Evolutionary conservation across 2,888 invertebrate genomes (phyloP), one percentile per base, ranked within the genome.

Genomic region (Caenorhabditis parvicauda): DNA sequence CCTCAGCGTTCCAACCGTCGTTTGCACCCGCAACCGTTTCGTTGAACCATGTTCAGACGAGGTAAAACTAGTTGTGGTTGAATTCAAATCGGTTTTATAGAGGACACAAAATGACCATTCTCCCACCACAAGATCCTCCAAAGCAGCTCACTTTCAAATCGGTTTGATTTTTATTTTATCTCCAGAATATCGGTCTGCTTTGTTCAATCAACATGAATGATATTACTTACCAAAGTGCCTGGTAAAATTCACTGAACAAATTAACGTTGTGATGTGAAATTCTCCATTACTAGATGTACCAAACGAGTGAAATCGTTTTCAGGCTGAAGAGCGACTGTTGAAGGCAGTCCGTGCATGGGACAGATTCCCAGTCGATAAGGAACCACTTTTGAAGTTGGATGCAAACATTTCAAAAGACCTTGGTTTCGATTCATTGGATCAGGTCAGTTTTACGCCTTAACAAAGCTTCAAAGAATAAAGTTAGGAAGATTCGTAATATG

Each of bases 391-490:
- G 35, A 69, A 56, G 25, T 42, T 73, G 17, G 70, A 71, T 19
- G 69, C 69, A 17, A 54, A 62, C 27, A 63, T 73, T 51, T 55
- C 25, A 44, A 64, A 67, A 19, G 73, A 73, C 43, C 60, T 73
- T 32, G 73, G 73, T 7, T 71, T 73, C 69, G 98, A 99, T 83
- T 73, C 73, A 2, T 60, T 73, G 21, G 73, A 73, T 52, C 70
- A 72, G 50, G 72, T 72, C 41, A 50, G 28, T 49, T 9, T 29
- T 32, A 52, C 17, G 25, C 14, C 2, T 21, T 17, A 22, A 12
- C 28, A 19, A 46, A 27, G 42, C 24, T 43, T 42, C 17, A 28
- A 24, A 25, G 24, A n/a, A n/a, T n/a, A 19, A 12, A 35, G 35
- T 35, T 22, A n/a, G 21, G 12, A 25, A 14, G 21, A n/a, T n/a